Conservation (phyloP, 2,888 invertebrate species). For the Hirtodrosophila trivittata region DNA sequence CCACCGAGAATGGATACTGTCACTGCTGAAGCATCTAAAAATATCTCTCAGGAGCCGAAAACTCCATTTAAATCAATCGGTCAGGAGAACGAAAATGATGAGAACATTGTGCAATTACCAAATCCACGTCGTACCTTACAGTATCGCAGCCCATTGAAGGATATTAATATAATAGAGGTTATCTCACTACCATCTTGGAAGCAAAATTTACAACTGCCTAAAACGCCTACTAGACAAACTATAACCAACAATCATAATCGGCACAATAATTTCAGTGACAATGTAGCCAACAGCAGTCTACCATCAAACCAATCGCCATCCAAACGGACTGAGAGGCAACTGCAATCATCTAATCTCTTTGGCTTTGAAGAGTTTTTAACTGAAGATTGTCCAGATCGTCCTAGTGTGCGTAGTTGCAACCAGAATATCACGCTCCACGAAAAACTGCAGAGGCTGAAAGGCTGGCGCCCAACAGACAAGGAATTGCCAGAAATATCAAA, state of each 20-base stretch:
- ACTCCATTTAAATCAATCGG: slow-evolving; percentile 2
- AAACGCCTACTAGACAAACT: slow-evolving; percentile 16
- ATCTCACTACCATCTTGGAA: slow-evolving; percentile 74
- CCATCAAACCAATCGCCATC: not conserved
- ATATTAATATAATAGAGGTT: slow-evolving; percentile 81
- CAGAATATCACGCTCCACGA: slow-evolving; percentile 56
- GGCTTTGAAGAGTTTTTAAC: slow-evolving; percentile 78
- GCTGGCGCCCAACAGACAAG: slow-evolving; percentile 57
- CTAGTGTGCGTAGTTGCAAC: not conserved
- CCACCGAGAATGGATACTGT: slow-evolving; percentile 54
- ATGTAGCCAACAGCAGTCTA: slow-evolving; percentile 5
- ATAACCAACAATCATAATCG: slow-evolving; percentile 5
- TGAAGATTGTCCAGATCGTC: slow-evolving; percentile 23
- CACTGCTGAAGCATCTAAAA: not conserved
- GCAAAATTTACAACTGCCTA: slow-evolving; percentile 34
- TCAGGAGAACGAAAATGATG: slow-evolving; percentile 48
- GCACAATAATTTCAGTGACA: slow-evolving; percentile 1
- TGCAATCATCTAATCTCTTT: slow-evolving; percentile 56
- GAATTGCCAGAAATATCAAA: slow-evolving; percentile 44
- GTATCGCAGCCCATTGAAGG: slow-evolving; percentile 77
- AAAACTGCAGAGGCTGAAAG: slow-evolving; percentile 65
- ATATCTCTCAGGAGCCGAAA: not conserved
- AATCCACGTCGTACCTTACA: slow-evolving; percentile 70
- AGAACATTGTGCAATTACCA: slow-evolving; percentile 63
- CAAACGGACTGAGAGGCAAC: not conserved